Conservation (phyloP, 2,113 vertebrate species). For the Sorex fumeus region DNA sequence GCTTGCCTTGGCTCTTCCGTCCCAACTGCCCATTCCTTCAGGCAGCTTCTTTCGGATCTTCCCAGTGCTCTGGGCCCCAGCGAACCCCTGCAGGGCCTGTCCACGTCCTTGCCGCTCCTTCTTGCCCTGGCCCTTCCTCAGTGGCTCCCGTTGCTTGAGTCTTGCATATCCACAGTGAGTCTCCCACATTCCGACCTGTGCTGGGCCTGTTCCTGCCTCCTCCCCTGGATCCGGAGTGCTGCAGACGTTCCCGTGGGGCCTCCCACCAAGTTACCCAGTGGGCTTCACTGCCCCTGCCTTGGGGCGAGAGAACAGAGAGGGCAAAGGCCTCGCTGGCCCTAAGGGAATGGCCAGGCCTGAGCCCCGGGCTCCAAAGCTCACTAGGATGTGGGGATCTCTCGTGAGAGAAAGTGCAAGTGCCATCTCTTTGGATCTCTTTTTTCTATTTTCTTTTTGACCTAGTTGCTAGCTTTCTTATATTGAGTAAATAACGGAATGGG, state of each 20-base stretch:
- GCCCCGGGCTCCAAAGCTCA: neutral
- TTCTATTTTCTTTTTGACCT: neutral
- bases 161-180: neutral
- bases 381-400: neutral
- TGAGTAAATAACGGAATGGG: neutral
- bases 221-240: neutral
- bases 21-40: no score
- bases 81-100: no score
- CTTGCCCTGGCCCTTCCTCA: neutral
- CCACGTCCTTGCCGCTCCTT: no score
- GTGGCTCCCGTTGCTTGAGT: accelerated
- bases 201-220: accelerated
- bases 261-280: neutral
- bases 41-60: no score
- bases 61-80: no score
- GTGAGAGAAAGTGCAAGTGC: neutral
- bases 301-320: neutral
- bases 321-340: neutral
- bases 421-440: neutral
- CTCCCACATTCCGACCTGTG: neutral
- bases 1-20: no score
- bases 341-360: neutral
- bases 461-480: neutral
- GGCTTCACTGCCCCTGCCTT: neutral
- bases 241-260: neutral